Evolutionary conservation across 2,113 vertebrate genomes (phyloP), one percentile per base, ranked within the genome.

Genomic region (Climacteris rufus): DNA sequence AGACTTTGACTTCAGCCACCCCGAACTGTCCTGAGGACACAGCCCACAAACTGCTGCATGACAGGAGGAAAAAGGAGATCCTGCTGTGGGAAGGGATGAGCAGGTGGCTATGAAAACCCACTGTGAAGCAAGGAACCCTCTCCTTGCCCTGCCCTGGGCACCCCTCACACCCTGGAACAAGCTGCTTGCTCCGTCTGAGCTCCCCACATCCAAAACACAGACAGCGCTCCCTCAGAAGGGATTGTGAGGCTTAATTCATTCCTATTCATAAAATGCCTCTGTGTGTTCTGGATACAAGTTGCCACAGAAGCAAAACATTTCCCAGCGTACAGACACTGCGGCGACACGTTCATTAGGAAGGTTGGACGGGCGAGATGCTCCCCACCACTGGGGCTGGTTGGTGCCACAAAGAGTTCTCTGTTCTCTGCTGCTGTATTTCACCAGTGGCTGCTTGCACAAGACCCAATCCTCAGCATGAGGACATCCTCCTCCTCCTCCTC

Each of bases 261-360:
- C 88, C 88, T 40, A 6, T 93, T 45, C 66, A 87, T 90, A 31
- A 94, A 93, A 65, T 42, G 56, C 37, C 65, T 89, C 95, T 87
- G 63, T 95, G 92, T 93, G 87, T 90, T 81, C 81, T 92, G 93
- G 76, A 45, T 65, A 64, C 31, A 33, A 78, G 83, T 76, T 87
- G 72, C 94, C 44, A 8, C 86, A 93, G 90, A 90, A 94, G 85
- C 83, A 75, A 95, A 96, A 83, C 50, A 81, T 93, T 94, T 94
- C 72, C 72, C 90, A 39, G 79, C 0, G 0, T 11, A 79, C 89
- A 96, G 95, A 96, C 88, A 49, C 68, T 13, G 79, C 0, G 49
- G 92, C 20, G 21, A 89, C 82, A 44, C 0, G 16, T 85, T 91
- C 70, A 42, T 94, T 71, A 64, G 80, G 40, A 78, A 27, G 2